These are phyloP conservation scores for Heliconius hortense DNA, from an alignment of 2,888 invertebrate species.

Conservation along the genomic window DNA sequence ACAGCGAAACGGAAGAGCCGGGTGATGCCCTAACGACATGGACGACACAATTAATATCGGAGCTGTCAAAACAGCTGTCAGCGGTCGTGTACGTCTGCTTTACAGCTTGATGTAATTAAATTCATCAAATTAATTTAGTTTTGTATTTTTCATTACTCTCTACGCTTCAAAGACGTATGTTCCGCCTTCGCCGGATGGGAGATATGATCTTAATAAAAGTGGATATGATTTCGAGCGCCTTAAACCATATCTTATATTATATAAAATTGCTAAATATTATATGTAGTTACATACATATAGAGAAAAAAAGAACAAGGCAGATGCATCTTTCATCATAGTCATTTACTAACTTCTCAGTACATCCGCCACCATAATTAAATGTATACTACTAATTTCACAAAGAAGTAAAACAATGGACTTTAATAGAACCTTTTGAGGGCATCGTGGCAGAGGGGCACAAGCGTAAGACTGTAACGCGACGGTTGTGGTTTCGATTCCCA, in stretches of 20 bases:
- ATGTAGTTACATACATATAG: no score
- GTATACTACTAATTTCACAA: no score
- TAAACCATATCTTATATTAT: background rate
- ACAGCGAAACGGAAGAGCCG: constrained; percentile 78
- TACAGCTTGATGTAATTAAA: constrained; percentile 68
- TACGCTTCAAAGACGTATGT: constrained; percentile 17
- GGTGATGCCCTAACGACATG: constrained; percentile 73
- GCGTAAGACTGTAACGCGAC: no score
- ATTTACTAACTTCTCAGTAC: no score
- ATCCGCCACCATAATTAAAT: no score
- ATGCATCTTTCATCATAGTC: no score
- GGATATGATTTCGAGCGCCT: constrained; percentile 1
- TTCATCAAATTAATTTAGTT: constrained; percentile 46
- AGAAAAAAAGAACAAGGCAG: no score
- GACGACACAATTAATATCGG: constrained; percentile 79
- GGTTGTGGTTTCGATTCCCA: no score
- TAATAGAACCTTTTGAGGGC: no score
- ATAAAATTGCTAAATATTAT: no score
- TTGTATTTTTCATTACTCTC: constrained; percentile 27
- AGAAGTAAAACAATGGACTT: no score
- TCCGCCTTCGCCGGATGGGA: constrained; percentile 17
- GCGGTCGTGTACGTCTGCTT: constrained; percentile 51
- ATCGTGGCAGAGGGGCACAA: no score
- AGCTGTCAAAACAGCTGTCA: constrained; percentile 80
- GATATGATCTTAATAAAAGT: constrained; percentile 21